Conservation (phyloP, 2,888 invertebrate species). For the Cataglyphis altisquamis region DNA sequence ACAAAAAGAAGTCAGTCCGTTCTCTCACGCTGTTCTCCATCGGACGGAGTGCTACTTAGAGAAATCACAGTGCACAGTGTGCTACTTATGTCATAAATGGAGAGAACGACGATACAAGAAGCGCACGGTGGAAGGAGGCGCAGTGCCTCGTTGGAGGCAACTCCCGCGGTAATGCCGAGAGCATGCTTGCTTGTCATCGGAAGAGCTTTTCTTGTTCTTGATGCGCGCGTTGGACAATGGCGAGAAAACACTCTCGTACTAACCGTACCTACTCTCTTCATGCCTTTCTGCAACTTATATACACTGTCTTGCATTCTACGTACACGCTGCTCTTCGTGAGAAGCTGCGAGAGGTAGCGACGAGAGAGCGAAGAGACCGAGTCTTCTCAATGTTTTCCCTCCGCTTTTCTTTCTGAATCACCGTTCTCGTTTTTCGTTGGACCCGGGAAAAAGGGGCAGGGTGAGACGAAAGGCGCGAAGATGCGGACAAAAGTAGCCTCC, state of each 20-base stretch:
- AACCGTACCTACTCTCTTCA: slow-evolving; percentile 59
- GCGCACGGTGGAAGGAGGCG: slow-evolving; percentile 68
- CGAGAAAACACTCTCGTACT: slow-evolving; percentile 78
- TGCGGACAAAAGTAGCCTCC: slow-evolving; percentile 78
- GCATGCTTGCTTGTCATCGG: slow-evolving; percentile 77
- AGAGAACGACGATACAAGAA: slow-evolving; percentile 75
- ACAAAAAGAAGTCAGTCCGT: slow-evolving; percentile 64
- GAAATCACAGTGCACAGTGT: slow-evolving; percentile 82
- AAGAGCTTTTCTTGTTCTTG: slow-evolving; percentile 82
- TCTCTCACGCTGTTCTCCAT: slow-evolving; percentile 75
- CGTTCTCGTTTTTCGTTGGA: slow-evolving; percentile 66
- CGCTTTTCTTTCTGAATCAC: slow-evolving; percentile 66
- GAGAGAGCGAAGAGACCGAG: slow-evolving; percentile 46
- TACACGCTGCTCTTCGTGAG: slow-evolving; percentile 63
- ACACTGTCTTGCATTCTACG: slow-evolving; percentile 64
- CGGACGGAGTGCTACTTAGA: slow-evolving; percentile 84
- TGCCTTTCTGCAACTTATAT: slow-evolving; percentile 28
- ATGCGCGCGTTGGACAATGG: slow-evolving; percentile 83
- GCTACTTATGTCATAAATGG: slow-evolving; percentile 82
- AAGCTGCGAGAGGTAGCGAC: slow-evolving; percentile 57
- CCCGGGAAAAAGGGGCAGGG: slow-evolving; percentile 53
- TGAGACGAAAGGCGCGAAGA: slow-evolving; percentile 28
- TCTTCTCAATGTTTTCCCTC: slow-evolving; percentile 76
- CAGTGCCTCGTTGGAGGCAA: slow-evolving; percentile 65
- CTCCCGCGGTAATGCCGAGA: slow-evolving; percentile 74